phyloP scores from a whole-genome alignment of 2,797 vertebrate species.

The Chloroceryle inda region DNA sequence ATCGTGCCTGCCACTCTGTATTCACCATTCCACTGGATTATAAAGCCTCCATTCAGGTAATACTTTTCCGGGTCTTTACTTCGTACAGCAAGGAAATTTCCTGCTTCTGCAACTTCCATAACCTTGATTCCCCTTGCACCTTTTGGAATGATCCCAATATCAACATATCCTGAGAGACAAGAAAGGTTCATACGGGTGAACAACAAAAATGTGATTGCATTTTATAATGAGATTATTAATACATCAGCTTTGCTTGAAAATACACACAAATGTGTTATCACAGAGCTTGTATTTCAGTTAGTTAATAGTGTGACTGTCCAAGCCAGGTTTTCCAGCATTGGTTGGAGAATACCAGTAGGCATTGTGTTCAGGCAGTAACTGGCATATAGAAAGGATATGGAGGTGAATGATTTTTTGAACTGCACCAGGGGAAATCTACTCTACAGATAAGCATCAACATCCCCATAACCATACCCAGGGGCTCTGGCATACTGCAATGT shows the following conservation, averaged over 20 bases:
- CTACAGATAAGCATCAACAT: not conserved
- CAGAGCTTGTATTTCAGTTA: not conserved
- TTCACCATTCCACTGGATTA: slow-evolving; percentile 98
- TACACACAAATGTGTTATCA: not conserved
- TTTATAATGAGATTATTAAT: not conserved
- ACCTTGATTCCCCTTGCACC: slow-evolving; percentile 94
- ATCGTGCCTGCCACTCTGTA: slow-evolving; percentile 91
- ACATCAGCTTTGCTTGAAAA: not conserved
- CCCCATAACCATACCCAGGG: not conserved
- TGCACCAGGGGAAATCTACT: not conserved
- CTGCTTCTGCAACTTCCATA: slow-evolving; percentile 90
- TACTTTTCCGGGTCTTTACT: slow-evolving; percentile 88
- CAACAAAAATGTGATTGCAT: not conserved
- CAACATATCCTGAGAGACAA: slow-evolving; percentile 88
- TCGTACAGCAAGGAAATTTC: slow-evolving; percentile 93
- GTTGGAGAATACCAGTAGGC: rapidly evolving
- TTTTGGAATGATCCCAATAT: slow-evolving; percentile 93
- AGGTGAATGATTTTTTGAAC: not conserved
- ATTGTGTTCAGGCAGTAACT: not conserved
- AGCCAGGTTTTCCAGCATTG: not conserved
- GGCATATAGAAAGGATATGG: not conserved
- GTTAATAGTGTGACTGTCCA: not conserved
- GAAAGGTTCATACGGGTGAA: not conserved
- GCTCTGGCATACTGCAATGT: not conserved
- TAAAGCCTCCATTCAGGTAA: slow-evolving; percentile 94